phyloP scores from a whole-genome alignment of 2,888 invertebrate species.

The Apamea sordens region DNA sequence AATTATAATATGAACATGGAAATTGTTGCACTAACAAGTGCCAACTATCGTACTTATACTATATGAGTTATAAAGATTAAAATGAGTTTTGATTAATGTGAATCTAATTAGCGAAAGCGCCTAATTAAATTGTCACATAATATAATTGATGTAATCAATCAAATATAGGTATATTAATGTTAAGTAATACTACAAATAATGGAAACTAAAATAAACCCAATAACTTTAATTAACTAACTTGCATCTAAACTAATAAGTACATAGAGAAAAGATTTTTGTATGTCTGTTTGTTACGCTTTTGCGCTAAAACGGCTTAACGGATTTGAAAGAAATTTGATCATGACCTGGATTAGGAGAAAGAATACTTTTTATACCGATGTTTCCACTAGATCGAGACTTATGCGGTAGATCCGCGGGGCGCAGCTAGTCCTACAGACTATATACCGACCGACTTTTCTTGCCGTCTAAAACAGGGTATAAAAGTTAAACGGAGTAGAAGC shows the following conservation, averaged over 20 bases:
- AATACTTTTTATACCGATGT: too few species aligned
- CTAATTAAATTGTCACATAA: not conserved
- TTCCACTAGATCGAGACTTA: too few species aligned
- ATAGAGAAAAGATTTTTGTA: too few species aligned
- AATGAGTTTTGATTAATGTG: not conserved
- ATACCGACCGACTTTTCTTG: too few species aligned
- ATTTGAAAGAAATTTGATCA: too few species aligned
- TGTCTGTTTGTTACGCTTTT: too few species aligned
- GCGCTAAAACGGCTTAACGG: too few species aligned
- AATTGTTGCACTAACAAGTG: not conserved
- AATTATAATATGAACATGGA: not conserved
- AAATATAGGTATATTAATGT: not conserved
- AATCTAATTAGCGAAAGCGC: slow-evolving; percentile 13
- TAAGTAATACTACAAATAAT: not conserved
- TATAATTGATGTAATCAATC: not conserved
- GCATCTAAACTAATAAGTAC: not conserved
- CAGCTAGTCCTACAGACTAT: too few species aligned
- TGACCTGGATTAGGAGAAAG: too few species aligned
- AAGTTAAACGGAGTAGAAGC: too few species aligned
- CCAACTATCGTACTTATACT: not conserved
- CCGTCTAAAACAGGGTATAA: too few species aligned
- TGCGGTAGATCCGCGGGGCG: too few species aligned
- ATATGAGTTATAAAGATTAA: not conserved
- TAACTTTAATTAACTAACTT: not conserved
- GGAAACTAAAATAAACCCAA: not conserved